Evolutionary conservation across 2,888 invertebrate species (phyloP), one percentile per base, ranked within the genome.

Genomic region (Neria commutata): DNA sequence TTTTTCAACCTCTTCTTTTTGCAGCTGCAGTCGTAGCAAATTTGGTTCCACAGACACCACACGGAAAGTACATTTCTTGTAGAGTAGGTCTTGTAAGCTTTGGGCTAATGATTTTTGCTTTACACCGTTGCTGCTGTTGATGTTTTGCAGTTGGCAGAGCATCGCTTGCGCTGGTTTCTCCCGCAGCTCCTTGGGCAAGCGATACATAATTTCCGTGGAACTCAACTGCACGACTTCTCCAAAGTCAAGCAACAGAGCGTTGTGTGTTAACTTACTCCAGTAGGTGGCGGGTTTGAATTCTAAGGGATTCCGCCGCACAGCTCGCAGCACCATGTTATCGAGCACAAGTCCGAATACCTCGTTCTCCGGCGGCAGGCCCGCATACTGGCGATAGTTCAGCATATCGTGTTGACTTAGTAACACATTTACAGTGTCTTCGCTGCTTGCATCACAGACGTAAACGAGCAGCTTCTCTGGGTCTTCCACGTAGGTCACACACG

Each of bases 101-200:
- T 29, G 29, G 6, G 6, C 11, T 42, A 42, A 19, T 8, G 19
- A 5, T 14, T 42, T 5, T 4, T 14, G n/a, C n/a, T 37, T 37
- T n/a, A n/a, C n/a, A 37, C n/a, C 34, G 5, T 49, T 37, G 8
- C 23, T 24, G 21, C n/a, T n/a, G n/a, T n/a, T n/a, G n/a, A n/a
- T n/a, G n/a, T n/a, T n/a, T n/a, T 29, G 34, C 19, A 67, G 29
- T 51, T 62, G 47, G n/a, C 66, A 69, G 4, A 49, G 55, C 2
- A 69, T 46, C 2, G 65, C 69, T 17, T 64, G 62, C 0, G 65
- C 60, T 1, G 69, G 66, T 14, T 61, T 51, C 17, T 25, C 17
- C 54, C 64, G 46, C 17, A 60, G 60, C 16, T 62, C 55, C 2
- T 21, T 23, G 1, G 60, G 60, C 19, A 69, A 46, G 34, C 55